Base-by-base conservation (phyloP, 2,113 vertebrate genomes). In the Ammodramus savannarum region DNA sequence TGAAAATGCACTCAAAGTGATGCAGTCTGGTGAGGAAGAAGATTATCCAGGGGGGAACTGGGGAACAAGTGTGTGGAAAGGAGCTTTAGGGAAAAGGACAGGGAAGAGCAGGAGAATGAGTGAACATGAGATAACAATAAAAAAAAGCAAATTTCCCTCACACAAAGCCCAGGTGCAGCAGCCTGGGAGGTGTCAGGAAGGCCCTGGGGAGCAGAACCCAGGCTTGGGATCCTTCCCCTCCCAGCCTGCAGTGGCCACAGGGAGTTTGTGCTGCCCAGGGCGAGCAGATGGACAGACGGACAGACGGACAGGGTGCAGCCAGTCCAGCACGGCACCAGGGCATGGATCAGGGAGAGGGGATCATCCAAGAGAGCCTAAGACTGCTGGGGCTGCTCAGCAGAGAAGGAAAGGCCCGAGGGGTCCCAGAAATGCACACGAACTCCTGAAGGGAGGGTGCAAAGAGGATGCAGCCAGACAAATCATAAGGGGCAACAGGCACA, bases 91-190 rank as follows among this genome's bases (percentile, higher is more conserved):
- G 57, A 39, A 44, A 72, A 49, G 34, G 36, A 15, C 26, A 6
- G 2, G 16, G 43, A 57, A 31, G 57, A 48, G 10, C 39, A 57
- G 39, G 15, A 87, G 27, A 32, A 61, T 1, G 31, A 23, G 3
- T 6, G 44, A 51, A 58, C 39, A 13, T 0, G 3, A 52, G 26
- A 5, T 10, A 59, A 11, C 26, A 31, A 31, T 0, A 0, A 25
- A 49, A 25, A 49, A 41, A 14, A 26, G 23, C 48, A 49, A 49
- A 49, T 49, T 16, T 58, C 10, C 73, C 89, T 39, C 17, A 34
- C 38, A 44, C 58, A 87, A 36, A 36, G 2, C 13, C 31, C 6
- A 32, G 1, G 4, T n/a, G 32, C 49, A 81, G 63, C 21, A 16
- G 7, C 44, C 63, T 2, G 6, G 36, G 17, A 4, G 18, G 29